Base-by-base conservation (phyloP, 2,113 vertebrate species). In the Gasterosteus aculeatus region DNA sequence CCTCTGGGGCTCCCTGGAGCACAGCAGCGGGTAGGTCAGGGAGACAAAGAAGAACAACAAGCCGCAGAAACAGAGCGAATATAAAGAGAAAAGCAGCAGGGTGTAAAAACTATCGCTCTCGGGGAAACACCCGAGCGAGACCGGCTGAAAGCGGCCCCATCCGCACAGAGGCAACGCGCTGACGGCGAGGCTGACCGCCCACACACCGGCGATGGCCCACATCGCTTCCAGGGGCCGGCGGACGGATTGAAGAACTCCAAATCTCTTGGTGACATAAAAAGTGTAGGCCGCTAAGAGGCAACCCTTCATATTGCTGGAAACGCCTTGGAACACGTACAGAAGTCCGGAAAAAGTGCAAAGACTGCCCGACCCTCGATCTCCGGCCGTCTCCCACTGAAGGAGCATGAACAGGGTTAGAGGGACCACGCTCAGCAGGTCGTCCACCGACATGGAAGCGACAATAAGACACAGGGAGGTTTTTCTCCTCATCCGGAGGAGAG, bases 291-390 rank as follows among this genome's bases (percentile, higher is more conserved):
- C 95, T 33, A 98, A 93, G 0, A 98, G 92, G 10, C 95, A 95
- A 44, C 96, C 96, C 87, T 98, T 99, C 89, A 98, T 93, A 84
- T 96, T 97, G 94, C 96, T 96, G 0, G 97, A 96, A 81, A 98
- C 91, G 8, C 96, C 97, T 85, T 98, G 97, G 88, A 97, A 96
- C 59, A 97, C 82, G 85, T 99, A 99, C 0, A 97, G 83, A 53
- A 97, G 93, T 0, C 96, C 98, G 1, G 97, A 95, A 51, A 95
- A 82, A 65, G 95, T 94, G 91, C 98, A 99, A 62, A 96, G 83
- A 47, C 91, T 54, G 70, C 86, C 91, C 10, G 94, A 91, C 14
- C 92, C 80, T 54, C 39, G 72, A 3, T 90, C 76, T 0, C 73
- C 71, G 15, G 84, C 78, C 0, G 74, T 57, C 11, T 93, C 93